Evolutionary conservation across 2,888 invertebrate species (phyloP).

Genomic region (Andrena bicolor): DNA sequence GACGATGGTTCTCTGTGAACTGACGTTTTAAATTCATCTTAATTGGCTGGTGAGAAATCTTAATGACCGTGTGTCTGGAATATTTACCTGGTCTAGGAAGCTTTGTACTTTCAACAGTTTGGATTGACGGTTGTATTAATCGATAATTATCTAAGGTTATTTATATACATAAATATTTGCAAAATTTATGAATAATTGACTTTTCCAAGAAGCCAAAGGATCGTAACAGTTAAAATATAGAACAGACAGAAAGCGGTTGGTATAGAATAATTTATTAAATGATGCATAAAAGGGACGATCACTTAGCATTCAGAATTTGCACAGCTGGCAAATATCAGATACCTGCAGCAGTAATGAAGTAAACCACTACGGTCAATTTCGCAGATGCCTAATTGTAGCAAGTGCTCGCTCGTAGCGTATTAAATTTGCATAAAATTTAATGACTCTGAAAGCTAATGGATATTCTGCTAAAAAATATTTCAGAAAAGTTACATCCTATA

Average conservation of each 20-base stretch:
- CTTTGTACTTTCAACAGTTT: not conserved
- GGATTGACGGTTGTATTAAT: slow-evolving; percentile 11
- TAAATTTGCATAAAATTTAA: slow-evolving; percentile 32
- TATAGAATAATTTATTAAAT: slow-evolving; percentile 7
- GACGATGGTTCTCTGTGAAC: slow-evolving; percentile 28
- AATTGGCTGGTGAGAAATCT: not conserved
- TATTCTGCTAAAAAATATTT: not conserved
- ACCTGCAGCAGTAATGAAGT: slow-evolving; percentile 6
- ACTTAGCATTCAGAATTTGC: slow-evolving; percentile 10
- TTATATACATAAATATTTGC: slow-evolving; percentile 1
- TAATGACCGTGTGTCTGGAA: not conserved
- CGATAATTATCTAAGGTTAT: not conserved
- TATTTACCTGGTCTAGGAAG: slow-evolving; percentile 16
- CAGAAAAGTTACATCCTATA: not conserved
- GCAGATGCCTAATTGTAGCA: slow-evolving; percentile 21
- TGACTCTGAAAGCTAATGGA: not conserved
- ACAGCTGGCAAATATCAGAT: slow-evolving; percentile 38
- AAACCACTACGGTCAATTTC: slow-evolving; percentile 13
- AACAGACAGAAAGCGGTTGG: not conserved
- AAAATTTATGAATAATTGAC: too few relatives aligned
- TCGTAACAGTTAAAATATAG: not conserved
- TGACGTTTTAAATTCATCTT: not conserved
- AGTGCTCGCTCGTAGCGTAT: slow-evolving; percentile 6
- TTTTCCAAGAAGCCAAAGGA: too few relatives aligned
- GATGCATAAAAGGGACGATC: slow-evolving; percentile 11